These are phyloP conservation scores for Dysidea cf. avara DNA, from an alignment of 37 sponge, comb jelly and placozoan species.

Conservation along the genomic window DNA sequence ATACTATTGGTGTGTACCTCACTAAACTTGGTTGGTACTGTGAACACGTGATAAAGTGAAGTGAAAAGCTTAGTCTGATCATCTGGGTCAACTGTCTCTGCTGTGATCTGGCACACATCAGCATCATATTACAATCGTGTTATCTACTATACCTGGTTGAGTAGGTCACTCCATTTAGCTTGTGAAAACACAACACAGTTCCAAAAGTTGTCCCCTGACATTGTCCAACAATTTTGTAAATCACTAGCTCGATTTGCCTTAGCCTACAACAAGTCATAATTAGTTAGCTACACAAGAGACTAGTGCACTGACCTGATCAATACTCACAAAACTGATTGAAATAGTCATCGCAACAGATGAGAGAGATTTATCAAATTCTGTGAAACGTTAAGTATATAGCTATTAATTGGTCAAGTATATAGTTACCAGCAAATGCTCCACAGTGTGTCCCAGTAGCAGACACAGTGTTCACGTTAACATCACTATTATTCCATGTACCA, in stretches of 20 bases:
- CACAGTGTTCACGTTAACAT: background rate
- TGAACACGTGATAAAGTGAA: slow-evolving; percentile 43
- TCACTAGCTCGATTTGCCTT: slow-evolving; percentile 15
- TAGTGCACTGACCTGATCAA: slow-evolving; percentile 27
- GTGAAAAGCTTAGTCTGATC: slow-evolving; percentile 43
- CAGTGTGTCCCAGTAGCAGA: background rate
- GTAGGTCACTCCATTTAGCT: slow-evolving; percentile 17
- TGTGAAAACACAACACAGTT: background rate
- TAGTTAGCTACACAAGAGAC: too few relatives aligned
- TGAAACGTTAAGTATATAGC: background rate
- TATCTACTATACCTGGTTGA: slow-evolving; percentile 17
- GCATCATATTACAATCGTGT: background rate
- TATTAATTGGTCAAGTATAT: background rate
- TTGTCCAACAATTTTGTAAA: slow-evolving; percentile 10
- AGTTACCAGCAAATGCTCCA: slow-evolving; percentile 13
- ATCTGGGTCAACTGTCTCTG: background rate
- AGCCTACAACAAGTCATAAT: slow-evolving; percentile 13
- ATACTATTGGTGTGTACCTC: slow-evolving; percentile 6
- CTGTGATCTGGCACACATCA: slow-evolving; percentile 5
- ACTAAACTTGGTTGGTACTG: slow-evolving; percentile 50
- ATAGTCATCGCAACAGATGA: slow-evolving; percentile 16
- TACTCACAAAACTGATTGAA: slow-evolving; percentile 51
- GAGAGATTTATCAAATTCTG: slow-evolving; percentile 7
- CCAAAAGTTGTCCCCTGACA: slow-evolving; percentile 6
- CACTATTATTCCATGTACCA: slow-evolving; percentile 43